Evolutionary conservation across 2,113 vertebrate species (phyloP).

Genomic region (Mus spicilegus): DNA sequence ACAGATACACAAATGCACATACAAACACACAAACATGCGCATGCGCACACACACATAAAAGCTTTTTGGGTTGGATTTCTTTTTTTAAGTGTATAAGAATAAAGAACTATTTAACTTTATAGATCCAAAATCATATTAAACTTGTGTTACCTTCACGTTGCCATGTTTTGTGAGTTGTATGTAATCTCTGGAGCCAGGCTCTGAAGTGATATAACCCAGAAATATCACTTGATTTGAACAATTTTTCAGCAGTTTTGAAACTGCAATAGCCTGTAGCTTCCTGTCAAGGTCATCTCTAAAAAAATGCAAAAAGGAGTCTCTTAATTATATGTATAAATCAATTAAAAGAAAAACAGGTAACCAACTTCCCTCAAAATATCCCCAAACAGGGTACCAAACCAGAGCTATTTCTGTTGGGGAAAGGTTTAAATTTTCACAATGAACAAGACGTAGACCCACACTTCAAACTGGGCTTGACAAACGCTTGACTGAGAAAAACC

Average conservation of each 20-base stretch:
- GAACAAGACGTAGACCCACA: background rate
- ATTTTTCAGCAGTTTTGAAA: conserved; percentile 85
- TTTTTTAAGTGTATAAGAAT: background rate
- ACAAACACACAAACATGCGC: background rate
- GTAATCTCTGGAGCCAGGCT: conserved; percentile 88
- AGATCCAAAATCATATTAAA: conserved; percentile 17
- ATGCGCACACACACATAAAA: background rate
- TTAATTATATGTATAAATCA: conserved; percentile 23
- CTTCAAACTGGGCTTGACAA: background rate
- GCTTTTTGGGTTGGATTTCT: background rate
- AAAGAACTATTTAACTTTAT: conserved; percentile 50
- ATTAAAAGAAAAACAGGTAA: background rate
- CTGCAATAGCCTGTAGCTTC: conserved; percentile 86
- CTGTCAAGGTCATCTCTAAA: conserved; percentile 88
- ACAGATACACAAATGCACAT: background rate
- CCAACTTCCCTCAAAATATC: background rate
- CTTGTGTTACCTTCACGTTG: conserved; percentile 83
- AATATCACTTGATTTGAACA: conserved; percentile 85
- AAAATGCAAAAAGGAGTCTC: conserved; percentile 52
- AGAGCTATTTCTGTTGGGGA: background rate
- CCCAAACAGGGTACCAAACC: background rate
- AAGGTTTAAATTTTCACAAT: background rate
- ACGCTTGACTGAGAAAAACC: background rate
- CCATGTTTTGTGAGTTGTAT: conserved; percentile 85
- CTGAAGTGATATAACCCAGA: conserved; percentile 87